A percentile compares a stretch with the other conserved stretches of the same genome.
Evolutionary conservation across 1,140 invertebrate species (phyloP).

Genomic region (Aplysia californica): DNA sequence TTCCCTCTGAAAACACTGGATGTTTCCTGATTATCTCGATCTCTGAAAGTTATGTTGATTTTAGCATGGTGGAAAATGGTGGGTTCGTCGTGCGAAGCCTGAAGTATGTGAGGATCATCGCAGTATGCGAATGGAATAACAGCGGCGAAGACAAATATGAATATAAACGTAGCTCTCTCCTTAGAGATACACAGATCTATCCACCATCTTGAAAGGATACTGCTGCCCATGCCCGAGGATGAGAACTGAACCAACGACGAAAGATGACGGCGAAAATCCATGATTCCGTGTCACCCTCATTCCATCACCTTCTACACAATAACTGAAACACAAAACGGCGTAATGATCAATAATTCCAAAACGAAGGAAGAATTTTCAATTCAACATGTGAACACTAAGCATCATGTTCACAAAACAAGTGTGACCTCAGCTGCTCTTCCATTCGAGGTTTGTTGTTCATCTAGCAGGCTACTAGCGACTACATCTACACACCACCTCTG

Average conservation of each 20-base stretch:
- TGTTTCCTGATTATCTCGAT: background rate
- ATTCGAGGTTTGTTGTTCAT: background rate
- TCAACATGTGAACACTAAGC: background rate
- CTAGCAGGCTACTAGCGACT: too few species aligned
- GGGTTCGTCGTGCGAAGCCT: background rate
- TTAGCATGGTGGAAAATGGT: background rate
- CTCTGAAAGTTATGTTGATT: slow-evolving; percentile 24
- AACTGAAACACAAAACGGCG: slow-evolving; percentile 5
- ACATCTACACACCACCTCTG: background rate
- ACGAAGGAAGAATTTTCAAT: background rate
- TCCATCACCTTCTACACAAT: background rate
- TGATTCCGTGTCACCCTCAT: background rate
- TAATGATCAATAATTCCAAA: background rate
- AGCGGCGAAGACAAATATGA: background rate
- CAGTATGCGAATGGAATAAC: background rate
- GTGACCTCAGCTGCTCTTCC: background rate
- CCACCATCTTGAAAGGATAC: slow-evolving; percentile 25
- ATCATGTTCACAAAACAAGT: background rate
- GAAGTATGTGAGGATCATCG: background rate
- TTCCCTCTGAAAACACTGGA: slow-evolving; percentile 20
- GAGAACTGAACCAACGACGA: background rate
- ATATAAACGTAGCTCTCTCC: background rate
- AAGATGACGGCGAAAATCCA: background rate
- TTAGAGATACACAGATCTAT: background rate
- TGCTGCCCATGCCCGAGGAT: background rate